phyloP scores from a whole-genome alignment of 1,140 invertebrate species.

The Sinella curviseta region DNA sequence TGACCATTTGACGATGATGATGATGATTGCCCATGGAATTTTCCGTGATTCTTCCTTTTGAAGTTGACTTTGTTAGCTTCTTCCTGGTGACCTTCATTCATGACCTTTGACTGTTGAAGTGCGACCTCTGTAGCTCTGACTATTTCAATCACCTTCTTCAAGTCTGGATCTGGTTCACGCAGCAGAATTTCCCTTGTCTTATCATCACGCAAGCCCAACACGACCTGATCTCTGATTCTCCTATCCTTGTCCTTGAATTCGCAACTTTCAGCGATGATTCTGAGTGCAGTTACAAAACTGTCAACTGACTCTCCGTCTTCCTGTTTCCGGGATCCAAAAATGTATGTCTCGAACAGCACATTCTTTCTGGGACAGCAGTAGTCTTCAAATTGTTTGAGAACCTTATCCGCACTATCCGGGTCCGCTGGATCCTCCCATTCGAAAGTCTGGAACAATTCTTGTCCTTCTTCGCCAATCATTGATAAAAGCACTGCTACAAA shows the following conservation, averaged over 20 bases:
- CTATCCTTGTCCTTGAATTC: slow-evolving; percentile 17
- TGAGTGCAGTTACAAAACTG: slow-evolving; percentile 6
- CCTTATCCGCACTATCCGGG: not conserved
- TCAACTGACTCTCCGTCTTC: not conserved
- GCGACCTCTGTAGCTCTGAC: not conserved
- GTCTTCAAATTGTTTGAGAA: slow-evolving; percentile 4
- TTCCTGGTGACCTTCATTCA: not conserved
- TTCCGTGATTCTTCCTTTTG: not conserved
- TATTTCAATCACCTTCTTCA: slow-evolving; percentile 4
- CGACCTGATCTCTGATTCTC: slow-evolving; percentile 18
- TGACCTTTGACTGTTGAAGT: not conserved
- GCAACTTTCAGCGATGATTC: not conserved
- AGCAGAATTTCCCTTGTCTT: not conserved
- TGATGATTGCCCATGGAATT: not conserved
- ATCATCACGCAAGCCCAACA: not conserved
- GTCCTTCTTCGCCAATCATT: not conserved
- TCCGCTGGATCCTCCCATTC: not conserved
- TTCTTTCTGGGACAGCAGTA: slow-evolving; percentile 20
- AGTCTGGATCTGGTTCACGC: not conserved
- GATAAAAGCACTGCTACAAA: not conserved
- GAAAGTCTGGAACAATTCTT: not conserved
- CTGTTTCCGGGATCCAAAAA: not conserved
- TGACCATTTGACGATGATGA: not conserved
- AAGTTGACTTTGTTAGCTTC: not conserved
- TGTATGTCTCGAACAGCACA: slow-evolving; percentile 10